Evolutionary conservation across 2,888 invertebrate genomes (phyloP).

Genomic region (Erebia ligea): DNA sequence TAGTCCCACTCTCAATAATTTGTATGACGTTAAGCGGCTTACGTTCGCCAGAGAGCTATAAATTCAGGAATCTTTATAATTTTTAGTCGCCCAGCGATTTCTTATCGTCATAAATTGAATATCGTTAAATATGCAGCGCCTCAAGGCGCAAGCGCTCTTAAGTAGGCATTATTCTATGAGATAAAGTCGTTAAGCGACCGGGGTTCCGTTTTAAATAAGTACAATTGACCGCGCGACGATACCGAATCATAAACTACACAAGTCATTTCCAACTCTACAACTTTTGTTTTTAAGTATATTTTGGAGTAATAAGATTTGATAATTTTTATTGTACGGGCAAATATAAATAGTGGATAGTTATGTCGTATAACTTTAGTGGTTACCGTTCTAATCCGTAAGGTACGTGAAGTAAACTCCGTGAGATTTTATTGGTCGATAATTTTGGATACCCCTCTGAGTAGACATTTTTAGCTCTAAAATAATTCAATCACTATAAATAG

Average conservation of each 20-base stretch:
- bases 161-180: constrained; percentile 68
- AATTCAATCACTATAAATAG: constrained; percentile 12
- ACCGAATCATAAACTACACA: constrained; percentile 7
- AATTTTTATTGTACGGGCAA: constrained; percentile 28
- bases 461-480: constrained; percentile 29
- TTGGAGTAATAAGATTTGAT: background rate
- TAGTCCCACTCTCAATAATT: constrained; percentile 79
- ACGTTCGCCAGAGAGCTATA: constrained; percentile 64
- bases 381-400: constrained; percentile 62
- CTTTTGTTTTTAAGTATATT: constrained; percentile 4
- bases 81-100: constrained; percentile 72
- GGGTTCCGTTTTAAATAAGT: constrained; percentile 45
- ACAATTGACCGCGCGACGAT: constrained; percentile 37
- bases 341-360: constrained; percentile 54
- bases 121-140: constrained; percentile 71
- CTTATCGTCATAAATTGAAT: constrained; percentile 79
- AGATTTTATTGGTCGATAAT: constrained; percentile 51
- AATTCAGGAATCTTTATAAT: constrained; percentile 82
- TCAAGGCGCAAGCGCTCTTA: constrained; percentile 58
- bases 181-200: constrained; percentile 70
- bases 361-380: constrained; percentile 68
- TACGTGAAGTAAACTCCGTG: constrained; percentile 49
- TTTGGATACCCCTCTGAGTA: constrained; percentile 47
- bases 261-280: constrained; percentile 18
- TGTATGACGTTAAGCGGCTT: constrained; percentile 78